Evolutionary conservation across 2,797 vertebrate species (phyloP), one percentile per base, ranked within the genome.

Genomic region (Capromys pilorides): DNA sequence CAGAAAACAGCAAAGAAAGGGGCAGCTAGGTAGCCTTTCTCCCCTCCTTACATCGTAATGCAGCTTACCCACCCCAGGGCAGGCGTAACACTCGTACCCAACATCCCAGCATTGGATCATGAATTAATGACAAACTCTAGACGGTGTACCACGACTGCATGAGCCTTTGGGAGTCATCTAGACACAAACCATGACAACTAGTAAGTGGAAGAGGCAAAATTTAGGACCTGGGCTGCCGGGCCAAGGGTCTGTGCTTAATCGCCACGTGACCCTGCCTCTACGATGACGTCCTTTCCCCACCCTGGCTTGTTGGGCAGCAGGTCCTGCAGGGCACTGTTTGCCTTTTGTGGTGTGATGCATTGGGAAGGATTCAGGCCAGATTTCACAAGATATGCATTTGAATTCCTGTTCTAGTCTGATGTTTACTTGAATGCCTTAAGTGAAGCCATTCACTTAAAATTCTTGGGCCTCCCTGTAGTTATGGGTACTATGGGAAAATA

Each of bases 291-390:
- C 18, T 73, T 90, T 31, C 33, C 45, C 54, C 5, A 26, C 12
- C 0, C 9, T 39, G 28, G 2, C 14, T 14, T 31, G 0, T 69
- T 61, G 11, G 45, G 22, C 0, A 9, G 26, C 0, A 62, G 59
- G 21, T 41, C 28, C 39, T 10, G 13, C 41, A n/a, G 19, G 41
- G 14, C 8, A 21, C 61, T 5, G 24, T 36, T 31, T 16, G 28
- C 5, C 61, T 33, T 2, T 5, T 6, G 14, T 26, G 14, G 2
- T 28, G 16, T 64, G 49, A 3, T 45, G 22, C 36, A 8, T 1
- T 7, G 36, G 57, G 57, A 71, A 96, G 45, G 6, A 11, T 71
- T 69, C 28, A 28, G 82, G 26, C 21, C 28, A 54, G 26, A 45
- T 33, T 7, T 36, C 28, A 1, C 3, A 45, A 88, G 78, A 54